phyloP scores from a whole-genome alignment of 2,888 invertebrate species.

The Rugalucina vietnamica region DNA sequence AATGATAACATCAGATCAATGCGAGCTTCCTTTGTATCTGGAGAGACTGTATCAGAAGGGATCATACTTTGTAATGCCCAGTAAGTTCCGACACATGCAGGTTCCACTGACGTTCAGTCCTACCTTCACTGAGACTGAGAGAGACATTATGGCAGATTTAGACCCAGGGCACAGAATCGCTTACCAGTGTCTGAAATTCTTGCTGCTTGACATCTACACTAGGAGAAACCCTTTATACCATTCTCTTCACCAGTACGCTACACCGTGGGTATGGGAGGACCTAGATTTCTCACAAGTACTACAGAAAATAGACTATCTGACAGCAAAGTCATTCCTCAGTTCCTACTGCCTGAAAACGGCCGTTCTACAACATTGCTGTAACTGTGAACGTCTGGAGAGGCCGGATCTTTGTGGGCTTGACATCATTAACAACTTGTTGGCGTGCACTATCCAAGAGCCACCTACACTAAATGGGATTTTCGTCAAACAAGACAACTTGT shows the following conservation, averaged over 20 bases:
- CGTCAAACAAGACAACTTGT: neutral
- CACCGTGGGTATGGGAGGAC: neutral
- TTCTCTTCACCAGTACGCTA: neutral
- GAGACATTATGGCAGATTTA: neutral
- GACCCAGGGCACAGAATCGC: neutral
- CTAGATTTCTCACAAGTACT: neutral
- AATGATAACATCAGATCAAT: neutral
- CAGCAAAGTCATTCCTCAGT: neutral
- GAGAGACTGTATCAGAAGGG: neutral
- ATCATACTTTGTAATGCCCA: neutral
- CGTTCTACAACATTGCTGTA: neutral
- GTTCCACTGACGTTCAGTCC: neutral
- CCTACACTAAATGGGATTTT: neutral
- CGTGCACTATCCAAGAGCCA: neutral
- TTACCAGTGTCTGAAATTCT: neutral
- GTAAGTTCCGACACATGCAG: neutral
- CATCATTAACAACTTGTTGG: neutral
- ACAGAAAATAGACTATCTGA: neutral
- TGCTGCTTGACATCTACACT: neutral
- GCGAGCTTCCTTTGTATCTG: neutral
- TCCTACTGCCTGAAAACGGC: constrained; percentile 2
- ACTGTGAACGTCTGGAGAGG: neutral
- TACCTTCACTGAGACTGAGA: neutral
- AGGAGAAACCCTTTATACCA: neutral
- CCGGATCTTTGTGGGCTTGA: neutral